Conservation (phyloP, 64 coral and sea anemone genomes). For the Cladopsammia gracilis region DNA sequence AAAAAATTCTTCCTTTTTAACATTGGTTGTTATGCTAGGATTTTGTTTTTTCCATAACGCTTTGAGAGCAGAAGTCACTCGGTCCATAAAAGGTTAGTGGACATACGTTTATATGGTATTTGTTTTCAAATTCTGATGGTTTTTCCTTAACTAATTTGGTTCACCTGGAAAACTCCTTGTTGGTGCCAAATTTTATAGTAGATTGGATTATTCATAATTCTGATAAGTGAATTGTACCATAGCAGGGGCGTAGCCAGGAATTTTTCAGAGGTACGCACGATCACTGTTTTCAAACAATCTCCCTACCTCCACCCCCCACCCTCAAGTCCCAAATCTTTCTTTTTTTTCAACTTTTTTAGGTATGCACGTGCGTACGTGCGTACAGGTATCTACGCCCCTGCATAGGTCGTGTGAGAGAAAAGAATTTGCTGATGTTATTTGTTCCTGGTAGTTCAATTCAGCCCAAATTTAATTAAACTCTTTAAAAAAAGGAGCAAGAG, state of each 20-base stretch:
- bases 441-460: slow-evolving; percentile 17
- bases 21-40: neutral
- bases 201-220: slow-evolving; percentile 2
- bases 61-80: neutral
- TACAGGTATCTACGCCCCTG: no score
- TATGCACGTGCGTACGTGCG: no score
- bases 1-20: no score
- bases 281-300: no score
- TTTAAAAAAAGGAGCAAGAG: neutral
- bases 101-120: neutral
- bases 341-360: no score
- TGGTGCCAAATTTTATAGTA: slow-evolving; percentile 26
- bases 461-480: neutral
- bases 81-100: neutral
- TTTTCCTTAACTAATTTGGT: slow-evolving; percentile 1
- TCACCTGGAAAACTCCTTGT: neutral
- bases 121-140: slow-evolving; percentile 19
- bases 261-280: no score
- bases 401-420: neutral
- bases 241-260: no score
- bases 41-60: neutral
- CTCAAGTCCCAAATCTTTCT: no score
- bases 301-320: no score
- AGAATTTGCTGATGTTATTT: slow-evolving; percentile 1
- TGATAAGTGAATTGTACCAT: slow-evolving; percentile 19